Base-by-base conservation (phyloP, 2,113 vertebrate genomes). In the Saccopteryx leptura region DNA sequence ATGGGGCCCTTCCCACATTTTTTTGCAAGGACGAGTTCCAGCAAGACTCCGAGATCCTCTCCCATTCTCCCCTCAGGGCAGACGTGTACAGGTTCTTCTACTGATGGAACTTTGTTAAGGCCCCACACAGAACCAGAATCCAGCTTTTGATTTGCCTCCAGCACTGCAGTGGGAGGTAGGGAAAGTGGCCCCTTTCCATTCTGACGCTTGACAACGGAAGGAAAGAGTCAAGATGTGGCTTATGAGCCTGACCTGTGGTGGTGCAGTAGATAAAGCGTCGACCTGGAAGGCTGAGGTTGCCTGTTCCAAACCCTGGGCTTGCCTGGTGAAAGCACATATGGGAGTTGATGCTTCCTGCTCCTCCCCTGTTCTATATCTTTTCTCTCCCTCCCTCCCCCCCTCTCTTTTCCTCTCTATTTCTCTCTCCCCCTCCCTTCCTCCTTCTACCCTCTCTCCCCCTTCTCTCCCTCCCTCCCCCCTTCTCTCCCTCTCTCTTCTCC, bases 1-100 rank as follows among this genome's bases (percentile, higher is more conserved):
- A 19, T 17, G 50, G 74, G 84, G 86, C 82, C 58, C 76, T 88
- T 19, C 89, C 89, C 87, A 93, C 94, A 96, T 96, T 93, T 96
- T 78, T 88, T 88, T 74, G 63, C 88, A 63, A 92, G 92, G 89
- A 93, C 86, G 17, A 74, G 97, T 97, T 96, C 88, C 68, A 87
- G 75, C 97, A 79, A 10, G 95, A 96, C 31, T 74, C 89, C 93
- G 90, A 69, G 72, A 74, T 82, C 85, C 91, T 93, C 78, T 76
- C 18, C 54, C 81, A 26, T 82, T 60, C 65, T 79, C 52, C 78
- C 63, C 90, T 96, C 39, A 26, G 76, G 74, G 90, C 50, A 84
- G 65, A 28, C 0, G 0, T 26, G 21, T n/a, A 26, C 66, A 71
- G 69, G n/a, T 63, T 71, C 61, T 87, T 91, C 68, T 74, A 46